Conservation (phyloP, 2,888 invertebrate genomes). For the Tachina lurida region DNA sequence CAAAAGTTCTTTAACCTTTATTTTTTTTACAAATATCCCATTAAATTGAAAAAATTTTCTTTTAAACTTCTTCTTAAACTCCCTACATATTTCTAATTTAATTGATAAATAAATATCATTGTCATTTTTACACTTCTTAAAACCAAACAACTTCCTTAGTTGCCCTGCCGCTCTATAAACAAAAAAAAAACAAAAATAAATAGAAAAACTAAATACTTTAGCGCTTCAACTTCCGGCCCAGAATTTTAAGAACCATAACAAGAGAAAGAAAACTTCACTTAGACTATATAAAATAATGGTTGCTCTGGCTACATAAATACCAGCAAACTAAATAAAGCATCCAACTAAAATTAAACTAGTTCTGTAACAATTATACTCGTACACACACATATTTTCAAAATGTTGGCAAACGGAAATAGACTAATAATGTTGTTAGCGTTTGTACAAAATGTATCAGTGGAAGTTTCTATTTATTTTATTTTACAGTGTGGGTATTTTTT, state of each 20-base stretch:
- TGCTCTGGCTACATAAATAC: neutral
- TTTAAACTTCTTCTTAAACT: too few relatives aligned
- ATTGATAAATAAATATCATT: neutral
- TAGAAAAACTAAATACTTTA: neutral
- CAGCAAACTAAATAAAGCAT: neutral
- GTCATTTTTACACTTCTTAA: neutral
- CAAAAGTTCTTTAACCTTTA: too few relatives aligned
- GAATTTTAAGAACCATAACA: neutral
- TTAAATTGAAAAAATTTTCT: too few relatives aligned
- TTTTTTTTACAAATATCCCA: too few relatives aligned
- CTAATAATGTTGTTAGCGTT: neutral
- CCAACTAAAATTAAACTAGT: constrained; percentile 3
- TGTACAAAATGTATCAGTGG: neutral
- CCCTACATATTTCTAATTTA: too few relatives aligned
- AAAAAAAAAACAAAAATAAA: neutral
- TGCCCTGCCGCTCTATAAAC: neutral
- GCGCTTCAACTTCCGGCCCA: constrained; percentile 6
- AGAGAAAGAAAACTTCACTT: neutral
- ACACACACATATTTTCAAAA: neutral
- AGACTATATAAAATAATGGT: neutral
- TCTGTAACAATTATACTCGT: neutral
- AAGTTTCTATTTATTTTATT: constrained; percentile 6
- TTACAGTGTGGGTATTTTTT: neutral
- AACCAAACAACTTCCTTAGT: neutral
- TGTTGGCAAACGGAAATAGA: constrained; percentile 4